phyloP scores from a whole-genome alignment of 2,888 invertebrate genomes.

The Drosophila histrio region DNA sequence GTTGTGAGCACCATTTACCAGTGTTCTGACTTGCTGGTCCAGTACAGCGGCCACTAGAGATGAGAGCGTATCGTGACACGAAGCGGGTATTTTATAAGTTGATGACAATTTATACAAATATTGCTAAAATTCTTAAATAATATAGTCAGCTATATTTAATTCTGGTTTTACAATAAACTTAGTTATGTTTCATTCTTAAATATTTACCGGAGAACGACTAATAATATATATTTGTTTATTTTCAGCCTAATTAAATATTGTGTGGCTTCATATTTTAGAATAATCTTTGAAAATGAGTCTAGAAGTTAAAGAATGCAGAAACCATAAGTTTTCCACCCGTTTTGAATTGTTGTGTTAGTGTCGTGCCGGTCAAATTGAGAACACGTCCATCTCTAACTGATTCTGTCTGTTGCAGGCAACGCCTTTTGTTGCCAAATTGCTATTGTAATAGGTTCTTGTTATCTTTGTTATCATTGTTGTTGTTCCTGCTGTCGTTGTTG shows the following conservation, averaged over 20 bases:
- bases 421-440: constrained; percentile 61
- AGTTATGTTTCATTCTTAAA: too few relatives aligned
- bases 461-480: constrained; percentile 26
- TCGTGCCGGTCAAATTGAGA: not conserved
- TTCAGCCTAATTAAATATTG: too few relatives aligned
- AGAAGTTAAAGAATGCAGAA: not conserved
- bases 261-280: too few relatives aligned
- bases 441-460: constrained; percentile 24
- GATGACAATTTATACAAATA: too few relatives aligned
- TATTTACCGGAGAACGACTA: too few relatives aligned
- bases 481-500: constrained; percentile 10
- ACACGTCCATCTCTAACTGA: constrained; percentile 1
- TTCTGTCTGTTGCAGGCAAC: constrained; percentile 46
- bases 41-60: not conserved
- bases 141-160: too few relatives aligned
- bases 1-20: constrained; percentile 9
- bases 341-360: not conserved
- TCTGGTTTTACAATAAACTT: not conserved
- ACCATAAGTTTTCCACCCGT: not conserved
- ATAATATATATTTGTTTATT: too few relatives aligned
- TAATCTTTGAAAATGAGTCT: too few relatives aligned
- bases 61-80: not conserved
- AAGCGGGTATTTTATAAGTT: too few relatives aligned
- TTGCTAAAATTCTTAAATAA: too few relatives aligned
- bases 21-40: not conserved